Conservation (phyloP, 2,888 invertebrate species). For the Cheilosia pagana region DNA sequence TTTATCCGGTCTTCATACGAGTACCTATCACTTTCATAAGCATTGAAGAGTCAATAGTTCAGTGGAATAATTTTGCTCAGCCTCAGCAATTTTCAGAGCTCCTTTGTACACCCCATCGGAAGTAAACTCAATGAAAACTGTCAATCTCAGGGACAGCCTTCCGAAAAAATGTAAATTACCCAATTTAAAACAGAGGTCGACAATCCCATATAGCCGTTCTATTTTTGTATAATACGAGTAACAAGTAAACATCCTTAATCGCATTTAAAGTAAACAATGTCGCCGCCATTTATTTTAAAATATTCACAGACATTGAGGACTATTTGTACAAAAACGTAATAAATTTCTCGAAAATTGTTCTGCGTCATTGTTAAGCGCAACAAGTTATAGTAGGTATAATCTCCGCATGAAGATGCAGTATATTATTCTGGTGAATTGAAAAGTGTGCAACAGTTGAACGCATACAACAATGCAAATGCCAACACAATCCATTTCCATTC, state of each 20-base stretch:
- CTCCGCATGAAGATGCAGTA: slow-evolving; percentile 36
- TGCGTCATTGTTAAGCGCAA: slow-evolving; percentile 25
- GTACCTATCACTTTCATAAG: no score
- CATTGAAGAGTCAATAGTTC: no score
- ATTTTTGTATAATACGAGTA: neutral
- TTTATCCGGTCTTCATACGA: no score
- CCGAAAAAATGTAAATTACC: neutral
- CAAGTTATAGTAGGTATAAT: slow-evolving; percentile 15
- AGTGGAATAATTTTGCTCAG: no score
- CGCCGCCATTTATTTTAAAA: slow-evolving; percentile 10
- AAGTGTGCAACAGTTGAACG: slow-evolving; percentile 39
- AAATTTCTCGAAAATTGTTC: slow-evolving; percentile 29
- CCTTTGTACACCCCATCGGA: no score
- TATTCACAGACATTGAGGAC: slow-evolving; percentile 4
- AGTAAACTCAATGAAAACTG: no score
- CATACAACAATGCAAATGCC: slow-evolving; percentile 49
- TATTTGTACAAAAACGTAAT: slow-evolving; percentile 19
- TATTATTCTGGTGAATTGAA: slow-evolving; percentile 47
- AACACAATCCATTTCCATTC: slow-evolving; percentile 48
- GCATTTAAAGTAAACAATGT: neutral
- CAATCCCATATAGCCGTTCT: neutral
- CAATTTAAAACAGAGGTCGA: slow-evolving; percentile 1
- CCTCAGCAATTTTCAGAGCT: no score
- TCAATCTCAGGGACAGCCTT: neutral
- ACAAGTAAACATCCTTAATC: neutral